Evolutionary conservation across 1,140 invertebrate genomes (phyloP).

Genomic region (Drosophila truncata): DNA sequence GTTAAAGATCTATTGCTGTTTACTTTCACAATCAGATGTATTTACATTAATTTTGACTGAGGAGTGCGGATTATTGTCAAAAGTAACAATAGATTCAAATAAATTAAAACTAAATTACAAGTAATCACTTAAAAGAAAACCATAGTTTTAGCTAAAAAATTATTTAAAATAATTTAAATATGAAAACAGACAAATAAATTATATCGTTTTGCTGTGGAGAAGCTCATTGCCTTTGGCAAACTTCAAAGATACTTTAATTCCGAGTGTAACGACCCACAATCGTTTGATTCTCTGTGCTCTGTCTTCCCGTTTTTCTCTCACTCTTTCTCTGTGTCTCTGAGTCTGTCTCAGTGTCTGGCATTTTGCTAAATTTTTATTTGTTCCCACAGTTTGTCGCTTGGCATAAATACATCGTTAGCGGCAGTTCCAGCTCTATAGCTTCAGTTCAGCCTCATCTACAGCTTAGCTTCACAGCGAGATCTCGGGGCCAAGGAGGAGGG

Average conservation of each 20-base stretch:
- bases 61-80: neutral
- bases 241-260: constrained; percentile 10
- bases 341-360: constrained; percentile 44
- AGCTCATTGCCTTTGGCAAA: neutral
- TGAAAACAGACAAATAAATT: neutral
- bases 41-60: neutral
- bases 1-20: neutral
- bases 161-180: neutral
- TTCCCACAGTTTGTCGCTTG: constrained; percentile 83
- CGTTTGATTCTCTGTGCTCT: constrained; percentile 28
- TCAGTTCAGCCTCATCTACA: constrained; percentile 32
- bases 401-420: constrained; percentile 83
- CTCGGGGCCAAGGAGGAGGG: neutral
- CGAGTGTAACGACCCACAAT: constrained; percentile 36
- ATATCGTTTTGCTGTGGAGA: neutral
- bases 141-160: neutral
- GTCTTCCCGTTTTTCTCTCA: constrained; percentile 13
- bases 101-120: neutral
- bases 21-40: neutral
- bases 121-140: too few species aligned
- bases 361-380: constrained; percentile 82
- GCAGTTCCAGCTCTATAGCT: constrained; percentile 42
- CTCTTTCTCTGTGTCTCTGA: constrained; percentile 18
- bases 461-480: constrained; percentile 55
- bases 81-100: neutral